Base-by-base conservation (phyloP, 1,140 invertebrate species). In the Lanistes nyassanus region DNA sequence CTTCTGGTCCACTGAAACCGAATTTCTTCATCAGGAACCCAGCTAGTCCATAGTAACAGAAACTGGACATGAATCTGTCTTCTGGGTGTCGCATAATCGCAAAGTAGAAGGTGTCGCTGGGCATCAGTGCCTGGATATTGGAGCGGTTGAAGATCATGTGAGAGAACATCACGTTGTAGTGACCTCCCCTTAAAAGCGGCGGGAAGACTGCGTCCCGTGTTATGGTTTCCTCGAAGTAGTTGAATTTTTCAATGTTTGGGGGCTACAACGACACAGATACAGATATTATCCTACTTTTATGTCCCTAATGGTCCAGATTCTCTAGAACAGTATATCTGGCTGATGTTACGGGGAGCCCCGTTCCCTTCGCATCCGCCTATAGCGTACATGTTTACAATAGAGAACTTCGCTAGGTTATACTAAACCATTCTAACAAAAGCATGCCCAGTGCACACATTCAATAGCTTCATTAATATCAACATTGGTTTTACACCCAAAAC, bases 81-180 rank as follows among this genome's bases (percentile, higher is more conserved):
- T 75, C 71, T 3, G 85, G 85, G 56, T 85, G 80, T 42, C 85
- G 56, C 4, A 85, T 55, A 64, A 84, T 85, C 34, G 79, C 81
- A 6, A 85, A 71, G 73, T 84, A 84, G 11, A 79, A 68, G 11
- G 83, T 81, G 42, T 81, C 71, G 0, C 21, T 23, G 0, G 73
- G 69, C 60, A 79, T 34, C n/a, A 78, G 26, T 34, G 34, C 23
- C 16, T 68, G 68, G 42, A 84, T 80, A 4, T 71, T 78, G 19
- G 64, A 51, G 58, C 75, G 75, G 39, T 82, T 77, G 67, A 82
- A 84, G 5, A 84, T 58, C 13, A 84, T 79, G 70, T 84, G 83
- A 74, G 81, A 79, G 42, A 79, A 82, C 21, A 84, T 58, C 2
- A 84, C 77, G 42, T 84, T 76, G 60, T 79, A 80, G 9, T 37